These are phyloP conservation scores for Pelusios castaneus DNA, from an alignment of 2,113 vertebrate species.

Conservation along the genomic window DNA sequence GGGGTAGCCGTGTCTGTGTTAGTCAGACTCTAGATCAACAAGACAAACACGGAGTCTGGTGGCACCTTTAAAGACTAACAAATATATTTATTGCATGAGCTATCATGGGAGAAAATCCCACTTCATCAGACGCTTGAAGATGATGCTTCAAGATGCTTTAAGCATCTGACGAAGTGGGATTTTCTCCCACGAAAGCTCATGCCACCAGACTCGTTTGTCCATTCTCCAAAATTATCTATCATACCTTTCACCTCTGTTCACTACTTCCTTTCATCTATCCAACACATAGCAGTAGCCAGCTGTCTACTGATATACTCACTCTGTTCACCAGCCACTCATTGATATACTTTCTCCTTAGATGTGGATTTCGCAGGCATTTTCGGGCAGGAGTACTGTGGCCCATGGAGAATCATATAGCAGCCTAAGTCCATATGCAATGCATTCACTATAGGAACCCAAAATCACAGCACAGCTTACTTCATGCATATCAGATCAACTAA, in stretches of 20 bases:
- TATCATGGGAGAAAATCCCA: too few species aligned
- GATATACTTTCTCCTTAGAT: not conserved
- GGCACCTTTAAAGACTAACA: too few species aligned
- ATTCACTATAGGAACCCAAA: not conserved
- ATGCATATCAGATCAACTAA: too few species aligned
- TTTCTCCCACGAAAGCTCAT: too few species aligned
- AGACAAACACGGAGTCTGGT: too few species aligned
- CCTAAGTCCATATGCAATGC: not conserved
- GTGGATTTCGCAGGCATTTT: not conserved
- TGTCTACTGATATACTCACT: not conserved
- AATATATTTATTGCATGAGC: too few species aligned
- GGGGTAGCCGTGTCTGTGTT: too few species aligned
- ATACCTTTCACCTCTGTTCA: not conserved
- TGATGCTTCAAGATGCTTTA: too few species aligned
- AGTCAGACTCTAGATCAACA: not conserved
- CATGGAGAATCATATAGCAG: not conserved
- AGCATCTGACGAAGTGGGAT: too few species aligned
- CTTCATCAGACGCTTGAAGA: too few species aligned
- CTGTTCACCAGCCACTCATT: not conserved
- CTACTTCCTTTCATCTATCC: not conserved
- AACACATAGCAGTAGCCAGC: not conserved
- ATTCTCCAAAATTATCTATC: not conserved
- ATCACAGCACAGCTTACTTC: not conserved
- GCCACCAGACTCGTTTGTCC: too few species aligned
- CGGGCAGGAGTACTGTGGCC: rapidly evolving